These are phyloP conservation scores for Mallotus villosus DNA, from an alignment of 2,797 vertebrate genomes.

Conservation along the genomic window DNA sequence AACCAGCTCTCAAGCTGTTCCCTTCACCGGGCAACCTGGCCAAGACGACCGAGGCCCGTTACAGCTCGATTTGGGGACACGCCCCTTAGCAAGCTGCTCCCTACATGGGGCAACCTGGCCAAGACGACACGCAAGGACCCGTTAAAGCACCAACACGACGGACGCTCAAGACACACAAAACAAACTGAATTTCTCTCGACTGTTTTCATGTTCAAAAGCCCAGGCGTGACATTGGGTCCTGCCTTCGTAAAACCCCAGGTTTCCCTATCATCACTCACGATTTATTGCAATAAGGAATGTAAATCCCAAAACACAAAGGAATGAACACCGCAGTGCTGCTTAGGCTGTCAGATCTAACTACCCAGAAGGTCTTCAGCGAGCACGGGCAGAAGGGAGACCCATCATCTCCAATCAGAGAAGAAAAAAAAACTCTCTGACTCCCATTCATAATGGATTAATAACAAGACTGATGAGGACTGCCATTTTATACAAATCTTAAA, in stretches of 20 bases:
- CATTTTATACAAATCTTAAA: constrained; percentile 36
- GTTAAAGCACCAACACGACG: no score
- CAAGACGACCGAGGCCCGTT: constrained; percentile 43
- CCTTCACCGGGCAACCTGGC: constrained; percentile 51
- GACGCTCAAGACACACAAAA: constrained; percentile 53
- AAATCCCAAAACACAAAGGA: constrained; percentile 79
- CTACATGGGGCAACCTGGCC: constrained; percentile 55
- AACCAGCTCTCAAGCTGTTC: constrained; percentile 42
- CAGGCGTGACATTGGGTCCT: constrained; percentile 67
- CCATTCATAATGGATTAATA: constrained; percentile 63
- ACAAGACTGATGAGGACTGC: constrained; percentile 52
- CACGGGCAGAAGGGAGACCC: constrained; percentile 55
- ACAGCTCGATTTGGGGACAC: no score
- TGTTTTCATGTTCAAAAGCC: constrained; percentile 72
- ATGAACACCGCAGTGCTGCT: constrained; percentile 62
- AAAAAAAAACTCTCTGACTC: constrained; percentile 61
- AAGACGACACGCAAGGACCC: constrained; percentile 47
- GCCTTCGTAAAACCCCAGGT: constrained; percentile 69
- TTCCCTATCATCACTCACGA: constrained; percentile 72
- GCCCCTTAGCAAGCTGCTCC: constrained; percentile 39
- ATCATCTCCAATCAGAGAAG: constrained; percentile 67
- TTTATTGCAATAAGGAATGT: constrained; percentile 74
- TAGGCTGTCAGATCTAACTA: constrained; percentile 74
- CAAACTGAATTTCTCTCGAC: constrained; percentile 36
- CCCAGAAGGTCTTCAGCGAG: constrained; percentile 66